Base-by-base conservation (phyloP, 2,797 vertebrate genomes). In the Eidolon dupreanum region DNA sequence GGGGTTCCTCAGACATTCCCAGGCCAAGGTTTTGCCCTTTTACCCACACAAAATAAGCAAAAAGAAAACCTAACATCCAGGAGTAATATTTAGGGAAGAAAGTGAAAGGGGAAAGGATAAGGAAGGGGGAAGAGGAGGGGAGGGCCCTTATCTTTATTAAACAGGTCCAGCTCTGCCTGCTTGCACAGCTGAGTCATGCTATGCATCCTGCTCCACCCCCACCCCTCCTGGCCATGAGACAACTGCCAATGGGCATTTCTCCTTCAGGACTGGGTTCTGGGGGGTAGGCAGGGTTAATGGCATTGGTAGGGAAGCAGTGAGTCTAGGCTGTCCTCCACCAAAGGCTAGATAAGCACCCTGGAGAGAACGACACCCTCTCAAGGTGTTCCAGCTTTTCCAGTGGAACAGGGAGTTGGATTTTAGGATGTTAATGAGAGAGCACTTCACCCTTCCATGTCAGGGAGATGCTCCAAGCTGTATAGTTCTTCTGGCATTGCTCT, bases 111-210 rank as follows among this genome's bases (percentile, higher is more conserved):
- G 83, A 8, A 46, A 70, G 36, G 38, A 33, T 53, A 55, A 41
- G 41, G 65, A 28, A 22, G 38, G 8, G 19, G 24, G 53, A 3
- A 2, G 8, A 61, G 43, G 12, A 85, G 81, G 15, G 12, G 20
- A 92, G 66, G 49, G 82, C 73, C 65, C 73, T 97, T 97, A 97
- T 97, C 97, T 88, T 2, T 12, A 26, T 12, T 38, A 36, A 33
- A 22, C 97, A 97, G 86, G 92, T 59, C 55, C 8, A 4, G 63
- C 81, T 93, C 91, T 61, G 78, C 91, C 71, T 17, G 68, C 33
- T 51, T 36, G 3, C 36, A 36, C 10, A n/a, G 96, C 96, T 97
- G 97, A 97, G 96, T 97, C 97, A 97, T 7, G 33, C 43, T 26
- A 1, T 1, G 83, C 15, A 28, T 77, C 90, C 66, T 66, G 93